These are phyloP conservation scores for Prionailurus viverrinus DNA, from an alignment of 2,113 vertebrate species.

Conservation along the genomic window DNA sequence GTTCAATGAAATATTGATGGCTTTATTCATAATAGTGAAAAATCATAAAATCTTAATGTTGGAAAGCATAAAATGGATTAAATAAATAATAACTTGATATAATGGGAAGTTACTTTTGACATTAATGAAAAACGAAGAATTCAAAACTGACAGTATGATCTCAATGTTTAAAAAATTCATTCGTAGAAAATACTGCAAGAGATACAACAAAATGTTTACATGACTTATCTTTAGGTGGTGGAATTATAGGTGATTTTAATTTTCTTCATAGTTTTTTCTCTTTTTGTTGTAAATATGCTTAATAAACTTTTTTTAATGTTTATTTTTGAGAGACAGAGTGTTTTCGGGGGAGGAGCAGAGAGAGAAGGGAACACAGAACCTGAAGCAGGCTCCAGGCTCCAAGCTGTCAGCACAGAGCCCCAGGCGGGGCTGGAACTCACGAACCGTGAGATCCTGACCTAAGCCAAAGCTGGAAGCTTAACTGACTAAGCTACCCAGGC, in stretches of 20 bases:
- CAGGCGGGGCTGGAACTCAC: too few relatives aligned
- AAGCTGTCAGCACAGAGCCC: too few relatives aligned
- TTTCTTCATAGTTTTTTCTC: not conserved
- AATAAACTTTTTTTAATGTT: not conserved
- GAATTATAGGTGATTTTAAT: constrained; percentile 33
- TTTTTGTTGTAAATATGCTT: not conserved
- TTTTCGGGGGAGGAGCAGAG: too few relatives aligned
- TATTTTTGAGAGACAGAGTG: too few relatives aligned
- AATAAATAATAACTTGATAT: not conserved
- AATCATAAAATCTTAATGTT: constrained; percentile 53
- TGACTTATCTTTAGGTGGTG: not conserved
- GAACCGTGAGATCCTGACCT: too few relatives aligned
- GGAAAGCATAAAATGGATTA: constrained; percentile 9
- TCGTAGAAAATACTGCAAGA: constrained; percentile 3
- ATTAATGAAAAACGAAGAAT: constrained; percentile 42
- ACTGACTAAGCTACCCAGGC: too few relatives aligned
- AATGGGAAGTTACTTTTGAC: constrained; percentile 33
- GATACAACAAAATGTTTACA: not conserved
- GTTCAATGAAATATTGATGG: constrained; percentile 28
- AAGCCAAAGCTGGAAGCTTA: too few relatives aligned
- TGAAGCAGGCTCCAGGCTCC: too few relatives aligned
- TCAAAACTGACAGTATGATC: not conserved
- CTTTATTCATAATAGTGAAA: constrained; percentile 35
- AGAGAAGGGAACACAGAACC: too few relatives aligned
- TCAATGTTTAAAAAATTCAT: constrained; percentile 26